These are phyloP conservation scores for Pagrus major DNA, from an alignment of 2,113 vertebrate genomes.

Conservation along the genomic window DNA sequence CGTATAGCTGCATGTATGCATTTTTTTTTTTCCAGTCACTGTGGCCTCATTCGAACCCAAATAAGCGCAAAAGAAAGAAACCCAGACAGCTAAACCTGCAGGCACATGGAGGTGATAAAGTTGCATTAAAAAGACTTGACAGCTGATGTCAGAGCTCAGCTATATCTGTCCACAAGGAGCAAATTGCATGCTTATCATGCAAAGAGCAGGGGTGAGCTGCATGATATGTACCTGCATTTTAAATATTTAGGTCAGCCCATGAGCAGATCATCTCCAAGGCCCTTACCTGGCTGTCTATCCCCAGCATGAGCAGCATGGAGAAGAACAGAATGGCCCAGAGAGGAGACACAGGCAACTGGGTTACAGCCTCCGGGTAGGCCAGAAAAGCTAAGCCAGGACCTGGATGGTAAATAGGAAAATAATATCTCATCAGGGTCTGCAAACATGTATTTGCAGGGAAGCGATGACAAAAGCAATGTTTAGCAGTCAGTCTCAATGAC, in stretches of 20 bases:
- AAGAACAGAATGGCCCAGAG: slow-evolving; percentile 98
- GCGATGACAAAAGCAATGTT: slow-evolving; percentile 11
- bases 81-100: slow-evolving; percentile 40
- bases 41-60: slow-evolving; percentile 44
- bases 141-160: slow-evolving; percentile 71
- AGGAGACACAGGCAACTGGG: slow-evolving; percentile 95
- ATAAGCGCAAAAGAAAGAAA: slow-evolving; percentile 41
- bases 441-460: slow-evolving; percentile 1
- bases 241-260: slow-evolving; percentile 80
- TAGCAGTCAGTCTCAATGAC: slow-evolving; percentile 30
- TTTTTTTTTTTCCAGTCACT: background rate
- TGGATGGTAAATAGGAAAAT: slow-evolving; percentile 68
- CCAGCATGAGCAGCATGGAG: slow-evolving; percentile 99
- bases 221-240: slow-evolving; percentile 71
- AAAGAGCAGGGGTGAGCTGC: slow-evolving; percentile 61
- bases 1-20: slow-evolving; percentile 11
- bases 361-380: slow-evolving; percentile 97
- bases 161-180: slow-evolving; percentile 70
- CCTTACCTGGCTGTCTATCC: slow-evolving; percentile 98
- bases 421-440: slow-evolving; percentile 27
- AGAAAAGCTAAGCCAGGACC: slow-evolving; percentile 97
- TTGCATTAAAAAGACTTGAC: slow-evolving; percentile 71
- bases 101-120: slow-evolving; percentile 68
- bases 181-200: slow-evolving; percentile 76
- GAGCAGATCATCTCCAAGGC: slow-evolving; percentile 66